Evolutionary conservation across 2,888 invertebrate genomes (phyloP).

Genomic region (Brenthis hecate): DNA sequence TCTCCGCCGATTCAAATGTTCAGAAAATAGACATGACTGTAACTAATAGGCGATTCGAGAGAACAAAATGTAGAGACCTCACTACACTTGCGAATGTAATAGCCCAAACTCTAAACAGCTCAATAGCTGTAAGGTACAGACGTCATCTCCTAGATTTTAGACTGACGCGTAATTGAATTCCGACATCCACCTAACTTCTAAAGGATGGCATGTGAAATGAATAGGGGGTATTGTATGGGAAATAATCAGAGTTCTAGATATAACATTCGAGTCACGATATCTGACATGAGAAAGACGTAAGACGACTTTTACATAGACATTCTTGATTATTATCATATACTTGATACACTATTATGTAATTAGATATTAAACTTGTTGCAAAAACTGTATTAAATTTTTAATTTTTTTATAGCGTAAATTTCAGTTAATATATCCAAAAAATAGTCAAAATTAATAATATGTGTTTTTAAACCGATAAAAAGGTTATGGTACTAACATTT

Average conservation of each 20-base stretch:
- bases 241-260: conserved; percentile 24
- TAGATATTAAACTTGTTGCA: neutral
- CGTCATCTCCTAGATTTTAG: conserved; percentile 37
- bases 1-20: conserved; percentile 19
- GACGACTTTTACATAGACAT: conserved; percentile 7
- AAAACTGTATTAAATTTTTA: no score
- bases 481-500: no score
- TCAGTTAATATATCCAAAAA: no score
- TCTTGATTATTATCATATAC: neutral
- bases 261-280: conserved; percentile 28
- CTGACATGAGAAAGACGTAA: conserved; percentile 14
- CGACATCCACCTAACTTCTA: conserved; percentile 29
- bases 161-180: conserved; percentile 50
- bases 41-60: conserved; percentile 13
- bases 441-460: no score
- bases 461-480: no score
- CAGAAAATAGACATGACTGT: conserved; percentile 11
- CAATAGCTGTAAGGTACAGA: conserved; percentile 33
- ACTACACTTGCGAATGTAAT: conserved; percentile 16
- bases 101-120: conserved; percentile 14
- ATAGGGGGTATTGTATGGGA: conserved; percentile 37
- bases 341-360: neutral
- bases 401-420: no score
- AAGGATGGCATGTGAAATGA: conserved; percentile 37
- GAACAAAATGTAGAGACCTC: conserved; percentile 8